Percentiles rank a stretch among this genome's conserved stretches.
Evolutionary conservation across 1,140 invertebrate genomes (phyloP).

Genomic region (Hermetia illucens): DNA sequence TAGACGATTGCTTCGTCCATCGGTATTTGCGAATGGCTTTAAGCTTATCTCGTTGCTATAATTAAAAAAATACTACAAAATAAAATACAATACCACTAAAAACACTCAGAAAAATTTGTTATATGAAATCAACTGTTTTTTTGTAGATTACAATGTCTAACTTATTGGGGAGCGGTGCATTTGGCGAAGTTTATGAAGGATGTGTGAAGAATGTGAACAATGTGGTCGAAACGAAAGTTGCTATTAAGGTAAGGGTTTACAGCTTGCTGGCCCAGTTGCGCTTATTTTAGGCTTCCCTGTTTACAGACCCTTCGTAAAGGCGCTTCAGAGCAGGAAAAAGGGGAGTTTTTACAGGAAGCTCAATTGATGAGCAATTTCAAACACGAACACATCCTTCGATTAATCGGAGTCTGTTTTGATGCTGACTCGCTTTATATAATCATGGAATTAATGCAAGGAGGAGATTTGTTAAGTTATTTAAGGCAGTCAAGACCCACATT

Average conservation of each 20-base stretch:
- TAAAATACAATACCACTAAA: conserved; percentile 1
- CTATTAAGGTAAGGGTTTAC: conserved; percentile 62
- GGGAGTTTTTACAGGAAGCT: conserved; percentile 92
- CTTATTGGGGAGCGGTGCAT: conserved; percentile 89
- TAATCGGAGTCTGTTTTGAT: conserved; percentile 88
- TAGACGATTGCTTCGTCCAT: too few relatives aligned
- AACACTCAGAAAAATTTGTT: conserved; percentile 1
- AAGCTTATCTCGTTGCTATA: not conserved
- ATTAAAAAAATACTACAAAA: conserved; percentile 3
- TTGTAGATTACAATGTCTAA: conserved; percentile 57
- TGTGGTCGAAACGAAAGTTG: conserved; percentile 50
- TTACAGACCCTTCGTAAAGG: conserved; percentile 76
- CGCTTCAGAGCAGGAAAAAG: conserved; percentile 80
- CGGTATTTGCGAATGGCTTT: too few relatives aligned
- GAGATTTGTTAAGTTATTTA: conserved; percentile 84
- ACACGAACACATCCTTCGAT: conserved; percentile 84
- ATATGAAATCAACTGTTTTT: conserved; percentile 30
- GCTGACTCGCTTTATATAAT: conserved; percentile 86
- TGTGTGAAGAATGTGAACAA: conserved; percentile 49
- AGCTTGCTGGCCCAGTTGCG: not conserved
- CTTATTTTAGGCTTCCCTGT: not conserved
- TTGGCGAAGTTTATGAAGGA: conserved; percentile 93
- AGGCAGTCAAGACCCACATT: conserved; percentile 52
- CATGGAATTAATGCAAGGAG: conserved; percentile 94
- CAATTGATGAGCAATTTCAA: conserved; percentile 94